A percentile compares a stretch with the other conserved stretches of the same genome.
phyloP scores from a whole-genome alignment of 2,113 vertebrate species.

The Gambusia affinis region DNA sequence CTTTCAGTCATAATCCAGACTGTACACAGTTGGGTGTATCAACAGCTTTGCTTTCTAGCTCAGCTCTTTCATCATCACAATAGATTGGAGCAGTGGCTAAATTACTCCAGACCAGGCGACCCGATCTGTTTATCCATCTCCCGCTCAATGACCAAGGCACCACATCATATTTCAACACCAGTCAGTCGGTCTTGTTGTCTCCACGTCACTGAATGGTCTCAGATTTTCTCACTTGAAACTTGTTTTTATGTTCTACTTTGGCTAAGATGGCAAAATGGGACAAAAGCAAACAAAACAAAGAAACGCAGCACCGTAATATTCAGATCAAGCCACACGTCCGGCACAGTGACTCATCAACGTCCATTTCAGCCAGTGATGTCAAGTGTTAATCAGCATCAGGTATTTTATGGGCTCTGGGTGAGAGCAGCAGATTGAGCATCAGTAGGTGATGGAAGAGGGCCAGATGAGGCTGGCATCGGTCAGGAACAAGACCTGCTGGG shows the following conservation, averaged over 20 bases:
- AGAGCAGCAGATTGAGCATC: constrained; percentile 71
- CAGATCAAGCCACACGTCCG: neutral
- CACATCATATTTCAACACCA: too few relatives aligned
- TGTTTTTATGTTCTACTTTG: neutral
- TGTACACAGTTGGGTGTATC: too few relatives aligned
- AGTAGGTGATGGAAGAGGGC: constrained; percentile 70
- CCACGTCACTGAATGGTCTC: neutral
- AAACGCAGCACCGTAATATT: neutral
- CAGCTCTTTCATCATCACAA: too few relatives aligned
- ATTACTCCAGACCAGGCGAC: too few relatives aligned
- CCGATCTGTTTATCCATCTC: too few relatives aligned
- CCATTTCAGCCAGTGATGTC: constrained; percentile 43
- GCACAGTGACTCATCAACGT: constrained; percentile 28
- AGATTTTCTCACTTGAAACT: neutral
- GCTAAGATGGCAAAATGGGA: neutral
- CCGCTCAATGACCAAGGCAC: too few relatives aligned
- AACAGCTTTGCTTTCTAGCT: too few relatives aligned
- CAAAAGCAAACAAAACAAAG: neutral
- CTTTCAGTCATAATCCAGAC: too few relatives aligned
- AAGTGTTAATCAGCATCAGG: constrained; percentile 42
- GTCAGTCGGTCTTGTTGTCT: too few relatives aligned
- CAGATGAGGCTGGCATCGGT: constrained; percentile 67
- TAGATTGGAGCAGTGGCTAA: too few relatives aligned
- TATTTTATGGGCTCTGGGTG: constrained; percentile 37
- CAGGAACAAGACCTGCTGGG: constrained; percentile 73